Base-by-base conservation (phyloP, 92 coral and sea anemone species). In the Blastomussa wellsi region DNA sequence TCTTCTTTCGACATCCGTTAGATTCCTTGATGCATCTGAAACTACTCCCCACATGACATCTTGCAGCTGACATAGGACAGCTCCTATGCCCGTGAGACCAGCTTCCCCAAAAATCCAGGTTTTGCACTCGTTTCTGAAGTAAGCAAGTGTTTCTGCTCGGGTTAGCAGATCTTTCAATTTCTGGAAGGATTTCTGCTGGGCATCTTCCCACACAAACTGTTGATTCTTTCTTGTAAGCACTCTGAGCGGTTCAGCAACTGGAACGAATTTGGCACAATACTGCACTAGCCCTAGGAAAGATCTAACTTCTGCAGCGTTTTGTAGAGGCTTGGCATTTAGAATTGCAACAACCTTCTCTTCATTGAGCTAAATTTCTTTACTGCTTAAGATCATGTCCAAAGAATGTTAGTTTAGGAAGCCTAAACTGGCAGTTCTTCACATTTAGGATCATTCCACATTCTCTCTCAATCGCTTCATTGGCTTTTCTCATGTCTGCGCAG, bases 301-400 rank as follows among this genome's bases (percentile, higher is more conserved):
- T 4, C 49, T 44, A 44, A 44, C 49, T 44, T 44, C 11, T 44
- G 49, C 49, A 11, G 49, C 11, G 49, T 11, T 44, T 44, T 44
- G 49, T 44, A 11, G 10, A 44, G 49, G 49, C 49, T 44, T 44
- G 10, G 49, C 65, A 57, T 57, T 57, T 4, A 14, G 65, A 57
- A 57, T n/a, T 9, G 66, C 66, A 0, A n/a, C n/a, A 1, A 59
- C 66, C n/a, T 59, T 59, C 5, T 59, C 66, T 59, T 59, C 66
- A 17, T n/a, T 59, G n/a, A n/a, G 76, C 6, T 13, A 14, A 0
- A 90, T 74, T 16, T 88, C 88, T 1, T 78, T 39, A 22, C 24
- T 66, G 49, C 87, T 81, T 36, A 86, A 59, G n/a, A n/a, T n/a
- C 81, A 73, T 86, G 90, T 64, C 90, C 90, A 53, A 86, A 86